phyloP scores from a whole-genome alignment of 1,140 invertebrate species.

The Drosophila insularis region DNA sequence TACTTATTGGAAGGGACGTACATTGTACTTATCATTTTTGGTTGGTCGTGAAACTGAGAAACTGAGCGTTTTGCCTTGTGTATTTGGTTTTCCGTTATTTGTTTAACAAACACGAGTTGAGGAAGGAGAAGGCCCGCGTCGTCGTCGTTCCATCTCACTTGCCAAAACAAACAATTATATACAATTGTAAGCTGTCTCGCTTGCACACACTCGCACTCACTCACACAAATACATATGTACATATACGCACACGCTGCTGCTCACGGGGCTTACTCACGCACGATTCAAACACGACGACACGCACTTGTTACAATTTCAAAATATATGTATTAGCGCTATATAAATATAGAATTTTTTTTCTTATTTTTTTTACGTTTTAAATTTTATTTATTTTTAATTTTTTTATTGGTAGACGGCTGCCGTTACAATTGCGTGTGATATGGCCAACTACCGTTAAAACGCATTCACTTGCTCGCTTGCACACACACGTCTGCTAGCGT shows the following conservation, averaged over 20 bases:
- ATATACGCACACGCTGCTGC: conserved; percentile 3
- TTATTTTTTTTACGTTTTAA: conserved; percentile 58
- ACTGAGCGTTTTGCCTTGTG: conserved; percentile 26
- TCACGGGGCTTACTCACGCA: conserved; percentile 2
- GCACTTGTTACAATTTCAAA: conserved; percentile 35
- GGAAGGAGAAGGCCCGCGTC: conserved; percentile 20
- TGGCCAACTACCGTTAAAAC: conserved; percentile 45
- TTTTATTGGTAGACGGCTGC: conserved; percentile 8
- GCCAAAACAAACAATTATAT: conserved; percentile 56
- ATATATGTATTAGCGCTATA: conserved; percentile 40
- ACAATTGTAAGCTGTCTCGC: conserved; percentile 39
- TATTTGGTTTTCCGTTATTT: conserved; percentile 55
- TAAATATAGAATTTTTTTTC: conserved; percentile 20
- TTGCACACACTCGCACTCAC: conserved; percentile 12
- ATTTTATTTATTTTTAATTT: conserved; percentile 7
- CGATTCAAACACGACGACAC: conserved; percentile 6
- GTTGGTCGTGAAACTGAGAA: conserved; percentile 1
- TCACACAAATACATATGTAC: neutral
- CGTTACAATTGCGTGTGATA: conserved; percentile 50
- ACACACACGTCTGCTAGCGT: conserved; percentile 54
- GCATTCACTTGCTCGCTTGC: conserved; percentile 44
- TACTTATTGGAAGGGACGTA: conserved; percentile 23
- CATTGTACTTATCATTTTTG: conserved; percentile 33
- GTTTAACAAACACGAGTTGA: conserved; percentile 53
- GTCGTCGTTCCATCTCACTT: conserved; percentile 36